These are phyloP conservation scores for Galeopsomyia nigrocyanea DNA, from an alignment of 2,888 invertebrate species.

Conservation along the genomic window DNA sequence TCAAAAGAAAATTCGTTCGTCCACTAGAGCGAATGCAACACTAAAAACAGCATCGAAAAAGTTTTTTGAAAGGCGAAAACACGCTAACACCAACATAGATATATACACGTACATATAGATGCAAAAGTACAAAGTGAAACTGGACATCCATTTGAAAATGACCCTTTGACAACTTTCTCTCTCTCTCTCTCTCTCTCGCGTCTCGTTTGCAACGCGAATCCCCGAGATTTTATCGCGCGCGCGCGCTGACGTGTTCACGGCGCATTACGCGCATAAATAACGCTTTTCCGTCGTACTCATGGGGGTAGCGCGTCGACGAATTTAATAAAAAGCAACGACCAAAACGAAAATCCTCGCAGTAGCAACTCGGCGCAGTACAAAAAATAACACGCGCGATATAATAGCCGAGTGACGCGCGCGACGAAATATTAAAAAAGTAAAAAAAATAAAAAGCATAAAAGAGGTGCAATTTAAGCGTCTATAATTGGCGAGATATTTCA, in stretches of 20 bases:
- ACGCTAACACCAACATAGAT: too few relatives aligned
- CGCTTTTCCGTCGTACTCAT: not conserved
- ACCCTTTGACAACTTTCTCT: slow-evolving; percentile 5
- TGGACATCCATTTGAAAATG: slow-evolving; percentile 17
- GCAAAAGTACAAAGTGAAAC: too few relatives aligned
- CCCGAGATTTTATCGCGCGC: slow-evolving; percentile 27
- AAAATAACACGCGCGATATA: slow-evolving; percentile 31
- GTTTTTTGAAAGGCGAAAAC: too few relatives aligned
- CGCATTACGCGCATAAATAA: slow-evolving; percentile 34
- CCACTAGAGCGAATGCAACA: too few relatives aligned
- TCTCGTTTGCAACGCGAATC: slow-evolving; percentile 10
- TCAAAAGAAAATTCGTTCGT: too few relatives aligned
- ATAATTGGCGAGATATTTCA: not conserved
- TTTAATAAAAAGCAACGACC: slow-evolving; percentile 36
- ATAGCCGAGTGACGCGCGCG: slow-evolving; percentile 12
- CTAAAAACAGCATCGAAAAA: too few relatives aligned
- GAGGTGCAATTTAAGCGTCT: not conserved
- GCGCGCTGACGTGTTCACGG: slow-evolving; percentile 24
- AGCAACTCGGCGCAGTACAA: not conserved
- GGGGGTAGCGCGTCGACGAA: not conserved
- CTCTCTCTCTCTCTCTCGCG: not conserved
- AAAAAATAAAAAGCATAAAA: slow-evolving; percentile 10
- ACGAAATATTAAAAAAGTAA: not conserved
- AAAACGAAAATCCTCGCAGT: slow-evolving; percentile 5
- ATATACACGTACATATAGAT: too few relatives aligned